Evolutionary conservation across 2,113 vertebrate species (phyloP).

Genomic region (Epinephelus moara): DNA sequence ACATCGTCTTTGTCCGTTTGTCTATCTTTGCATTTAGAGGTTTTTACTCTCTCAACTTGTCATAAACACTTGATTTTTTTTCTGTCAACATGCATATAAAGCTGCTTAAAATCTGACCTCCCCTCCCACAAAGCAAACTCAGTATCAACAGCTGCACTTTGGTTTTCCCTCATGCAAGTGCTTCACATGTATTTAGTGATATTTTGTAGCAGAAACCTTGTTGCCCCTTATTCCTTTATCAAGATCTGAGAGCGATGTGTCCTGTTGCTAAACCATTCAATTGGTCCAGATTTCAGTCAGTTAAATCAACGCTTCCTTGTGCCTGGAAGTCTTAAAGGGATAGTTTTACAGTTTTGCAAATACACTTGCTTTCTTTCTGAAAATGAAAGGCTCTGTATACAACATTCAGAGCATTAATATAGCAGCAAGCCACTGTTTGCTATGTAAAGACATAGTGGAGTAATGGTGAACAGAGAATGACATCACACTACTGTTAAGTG

Average conservation of each 20-base stretch:
- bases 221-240: neutral
- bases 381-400: neutral
- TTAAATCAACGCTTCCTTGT: slow-evolving; percentile 19
- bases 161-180: slow-evolving; percentile 16
- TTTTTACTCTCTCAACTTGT: slow-evolving; percentile 9
- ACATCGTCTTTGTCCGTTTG: slow-evolving; percentile 63
- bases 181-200: slow-evolving; percentile 1
- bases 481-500: no score
- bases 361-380: neutral
- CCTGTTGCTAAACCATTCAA: neutral
- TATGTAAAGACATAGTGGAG: no score
- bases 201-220: slow-evolving; percentile 43
- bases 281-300: slow-evolving; percentile 22
- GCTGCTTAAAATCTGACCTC: slow-evolving; percentile 52
- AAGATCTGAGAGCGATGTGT: neutral
- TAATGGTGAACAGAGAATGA: no score
- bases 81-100: slow-evolving; percentile 37
- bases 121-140: neutral
- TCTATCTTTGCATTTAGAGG: slow-evolving; percentile 42
- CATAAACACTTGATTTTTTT: slow-evolving; percentile 21
- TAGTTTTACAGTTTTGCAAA: slow-evolving; percentile 1
- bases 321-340: slow-evolving; percentile 17
- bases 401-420: no score
- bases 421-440: no score
- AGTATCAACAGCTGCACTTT: slow-evolving; percentile 6